Base-by-base conservation (phyloP, 2,113 vertebrate genomes). In the Myrmecophaga tridactyla region DNA sequence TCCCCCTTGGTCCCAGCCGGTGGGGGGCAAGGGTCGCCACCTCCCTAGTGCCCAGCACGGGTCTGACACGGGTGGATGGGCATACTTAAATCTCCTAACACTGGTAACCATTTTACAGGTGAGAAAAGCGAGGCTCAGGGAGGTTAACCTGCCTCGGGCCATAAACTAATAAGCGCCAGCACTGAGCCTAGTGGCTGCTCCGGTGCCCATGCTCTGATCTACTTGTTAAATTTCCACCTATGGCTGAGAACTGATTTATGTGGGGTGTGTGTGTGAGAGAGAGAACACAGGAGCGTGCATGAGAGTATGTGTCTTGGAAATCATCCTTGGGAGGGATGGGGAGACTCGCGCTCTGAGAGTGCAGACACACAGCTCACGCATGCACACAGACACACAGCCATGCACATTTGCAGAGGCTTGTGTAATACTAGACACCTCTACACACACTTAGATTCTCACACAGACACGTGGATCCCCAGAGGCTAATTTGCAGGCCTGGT, bases 211-310 rank as follows among this genome's bases (percentile, higher is more conserved):
- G 20, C 34, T 48, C n/a, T 56, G 36, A 70, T 14, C 14, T 85
- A n/a, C 43, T n/a, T 76, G 67, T 23, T 76, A 25, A 51, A 58
- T 34, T 69, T 48, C 76, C 34, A 48, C 34, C n/a, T 1, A 7
- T 10, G 27, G 46, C 41, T 43, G 43, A 29, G 31, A 84, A 46
- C 69, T 62, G 31, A 4, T 62, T 7, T 72, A 6, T 7, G 25
- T 58, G 39, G 13, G 43, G 60, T 53, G 76, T 48, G 29, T 34
- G 41, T 29, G 17, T 36, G 67, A 60, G 31, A 46, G 60, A n/a
- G 5, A 1, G 60, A 67, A 9, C 17, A 4, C 36, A 23, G 51
- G 48, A 43, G 29, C 4, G 0, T 7, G 0, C 12, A 10, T 58
- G 17, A 13, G 27, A 1, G 53, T 1, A 0, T 41, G n/a, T 46